Conservation (phyloP, 1,140 invertebrate genomes). For the Hyposmocoma kahamanoa region DNA sequence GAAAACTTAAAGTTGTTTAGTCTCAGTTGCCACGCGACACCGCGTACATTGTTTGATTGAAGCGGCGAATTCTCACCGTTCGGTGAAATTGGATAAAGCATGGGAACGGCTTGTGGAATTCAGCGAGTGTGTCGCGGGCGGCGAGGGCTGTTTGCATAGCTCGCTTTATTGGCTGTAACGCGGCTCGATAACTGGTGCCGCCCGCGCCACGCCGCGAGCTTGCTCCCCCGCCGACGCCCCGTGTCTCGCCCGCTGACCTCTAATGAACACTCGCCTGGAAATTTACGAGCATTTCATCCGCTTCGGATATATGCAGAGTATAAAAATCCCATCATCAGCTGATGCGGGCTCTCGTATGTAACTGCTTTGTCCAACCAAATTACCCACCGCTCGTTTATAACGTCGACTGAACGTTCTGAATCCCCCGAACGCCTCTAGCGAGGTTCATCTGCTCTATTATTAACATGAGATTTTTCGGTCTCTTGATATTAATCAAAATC, state of each 20-base stretch:
- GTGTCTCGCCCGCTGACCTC: conserved; percentile 33
- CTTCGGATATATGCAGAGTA: too few species aligned
- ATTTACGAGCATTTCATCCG: conserved; percentile 48
- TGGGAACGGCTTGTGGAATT: conserved; percentile 60
- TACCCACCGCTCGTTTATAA: too few species aligned
- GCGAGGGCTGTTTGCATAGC: conserved; percentile 59
- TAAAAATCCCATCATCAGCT: too few species aligned
- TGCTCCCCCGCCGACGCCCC: conserved; percentile 7
- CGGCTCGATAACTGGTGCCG: conserved; percentile 39
- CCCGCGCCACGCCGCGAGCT: conserved; percentile 20
- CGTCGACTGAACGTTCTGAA: too few species aligned
- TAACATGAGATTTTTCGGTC: too few species aligned
- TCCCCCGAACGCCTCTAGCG: too few species aligned
- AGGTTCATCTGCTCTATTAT: too few species aligned
- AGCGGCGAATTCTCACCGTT: conserved; percentile 41
- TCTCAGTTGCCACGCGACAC: conserved; percentile 40
- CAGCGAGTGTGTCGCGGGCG: conserved; percentile 37
- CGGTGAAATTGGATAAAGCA: conserved; percentile 68
- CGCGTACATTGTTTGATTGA: conserved; percentile 50
- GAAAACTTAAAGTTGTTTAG: conserved; percentile 36
- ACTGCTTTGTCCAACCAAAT: too few species aligned
- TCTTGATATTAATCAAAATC: too few species aligned
- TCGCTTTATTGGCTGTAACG: conserved; percentile 67
- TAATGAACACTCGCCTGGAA: conserved; percentile 48
- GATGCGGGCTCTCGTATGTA: too few species aligned